Conservation (phyloP, 2,888 invertebrate genomes). For the Apotomis betuletana region DNA sequence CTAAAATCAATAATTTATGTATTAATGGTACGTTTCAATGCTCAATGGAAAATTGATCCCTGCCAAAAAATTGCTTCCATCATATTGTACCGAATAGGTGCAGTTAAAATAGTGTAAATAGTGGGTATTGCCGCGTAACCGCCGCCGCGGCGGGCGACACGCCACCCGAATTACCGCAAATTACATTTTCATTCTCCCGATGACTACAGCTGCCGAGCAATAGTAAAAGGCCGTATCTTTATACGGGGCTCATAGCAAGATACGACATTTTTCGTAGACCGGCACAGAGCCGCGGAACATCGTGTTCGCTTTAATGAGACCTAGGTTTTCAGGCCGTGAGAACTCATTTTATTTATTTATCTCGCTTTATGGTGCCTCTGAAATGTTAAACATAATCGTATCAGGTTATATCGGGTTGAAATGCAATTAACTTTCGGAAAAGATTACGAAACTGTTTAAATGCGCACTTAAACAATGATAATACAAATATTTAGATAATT, state of each 20-base stretch:
- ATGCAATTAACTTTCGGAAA: neutral
- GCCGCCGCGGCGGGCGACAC: conserved; percentile 22
- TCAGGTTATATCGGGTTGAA: conserved; percentile 7
- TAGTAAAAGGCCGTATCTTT: no score
- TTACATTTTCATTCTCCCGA: conserved; percentile 33
- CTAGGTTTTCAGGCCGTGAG: conserved; percentile 29
- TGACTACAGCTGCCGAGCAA: neutral
- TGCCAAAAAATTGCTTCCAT: neutral
- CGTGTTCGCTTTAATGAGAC: conserved; percentile 31
- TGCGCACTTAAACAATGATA: no score
- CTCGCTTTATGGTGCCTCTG: conserved; percentile 16
- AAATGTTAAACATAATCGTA: neutral
- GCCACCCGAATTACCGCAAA: conserved; percentile 31
- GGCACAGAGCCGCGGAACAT: conserved; percentile 9
- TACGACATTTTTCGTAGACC: no score
- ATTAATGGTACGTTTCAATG: no score
- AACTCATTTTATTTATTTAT: conserved; percentile 23
- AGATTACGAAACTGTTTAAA: no score
- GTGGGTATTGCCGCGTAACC: conserved; percentile 39
- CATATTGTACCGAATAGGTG: conserved; percentile 7
- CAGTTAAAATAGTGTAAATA: conserved; percentile 40
- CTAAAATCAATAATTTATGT: no score
- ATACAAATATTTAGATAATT: no score
- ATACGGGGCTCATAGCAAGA: no score
- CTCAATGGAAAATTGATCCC: no score